Evolutionary conservation across 2,113 vertebrate species (phyloP), one percentile per base, ranked within the genome.

Genomic region (Sphyrna mokarran): DNA sequence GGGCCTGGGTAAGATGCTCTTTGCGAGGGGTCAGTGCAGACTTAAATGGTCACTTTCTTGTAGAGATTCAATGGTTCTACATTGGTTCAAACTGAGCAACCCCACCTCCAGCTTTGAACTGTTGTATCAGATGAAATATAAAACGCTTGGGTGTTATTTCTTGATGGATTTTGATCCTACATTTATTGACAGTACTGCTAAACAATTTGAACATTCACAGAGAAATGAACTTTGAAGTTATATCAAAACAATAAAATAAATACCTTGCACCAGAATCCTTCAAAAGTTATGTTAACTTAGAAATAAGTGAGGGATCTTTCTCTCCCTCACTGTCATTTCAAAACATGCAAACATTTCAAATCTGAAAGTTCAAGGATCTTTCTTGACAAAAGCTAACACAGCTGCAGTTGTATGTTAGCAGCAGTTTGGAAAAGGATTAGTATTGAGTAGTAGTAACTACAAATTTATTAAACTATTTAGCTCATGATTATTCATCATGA

Each of bases 321-420:
- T 37, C 76, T 37, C 76, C 33, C 33, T 29, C 3, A 20, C 85
- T 48, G 43, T 43, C 85, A 48, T 87, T 87, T 48, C 86, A 89
- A 23, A 89, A 58, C 48, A 89, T 48, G 18, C 26, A 54, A 87
- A 54, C 11, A 29, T 29, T 48, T 89, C 20, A n/a, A 48, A 87
- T 54, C 18, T 23, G 85, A 87, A 87, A 58, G 86, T 89, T 89
- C 43, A 89, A 54, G 86, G 86, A 89, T 89, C 43, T 89, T 58
- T 89, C 54, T 48, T 89, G 48, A 58, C 43, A 89, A 58, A 89
- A 89, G 54, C 20, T 43, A 89, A 89, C 37, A 89, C 48, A 58
- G 86, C 86, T 89, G 86, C 23, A 23, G 85, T 29, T 58, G 22
- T 22, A 89, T 10, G 48, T 89, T 48, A 58, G 86, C 83, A 89